phyloP scores from a whole-genome alignment of 2,888 invertebrate genomes.

The Isotomurus palustris region DNA sequence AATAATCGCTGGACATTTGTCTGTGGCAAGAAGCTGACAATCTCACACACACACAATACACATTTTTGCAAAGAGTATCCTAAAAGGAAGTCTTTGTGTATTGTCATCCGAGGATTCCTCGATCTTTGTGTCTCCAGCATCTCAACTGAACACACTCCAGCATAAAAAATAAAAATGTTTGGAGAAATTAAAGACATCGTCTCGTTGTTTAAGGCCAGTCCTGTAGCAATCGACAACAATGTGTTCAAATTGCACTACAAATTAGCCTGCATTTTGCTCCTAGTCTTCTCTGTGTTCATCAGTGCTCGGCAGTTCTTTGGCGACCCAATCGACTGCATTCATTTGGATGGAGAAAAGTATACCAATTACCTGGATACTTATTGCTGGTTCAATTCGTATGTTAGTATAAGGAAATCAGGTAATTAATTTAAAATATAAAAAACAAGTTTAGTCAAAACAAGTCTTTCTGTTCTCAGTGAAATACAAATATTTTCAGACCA shows the following conservation, averaged over 20 bases:
- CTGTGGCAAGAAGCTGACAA: too few species aligned
- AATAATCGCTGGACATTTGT: too few species aligned
- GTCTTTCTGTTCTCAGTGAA: not conserved
- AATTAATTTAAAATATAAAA: not conserved
- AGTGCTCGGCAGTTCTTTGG: not conserved
- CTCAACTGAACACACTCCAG: too few species aligned
- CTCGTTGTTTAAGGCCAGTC: too few species aligned
- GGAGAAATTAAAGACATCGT: too few species aligned
- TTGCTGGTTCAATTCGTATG: constrained; percentile 11
- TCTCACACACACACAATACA: too few species aligned
- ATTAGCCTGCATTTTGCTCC: not conserved
- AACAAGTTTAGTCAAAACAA: too few species aligned
- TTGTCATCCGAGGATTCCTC: too few species aligned
- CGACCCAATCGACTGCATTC: not conserved
- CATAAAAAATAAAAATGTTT: too few species aligned
- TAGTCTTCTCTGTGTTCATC: not conserved
- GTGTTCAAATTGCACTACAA: constrained; percentile 5
- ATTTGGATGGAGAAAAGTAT: not conserved
- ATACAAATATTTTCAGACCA: not conserved
- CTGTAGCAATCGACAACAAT: not conserved
- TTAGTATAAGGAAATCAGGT: not conserved
- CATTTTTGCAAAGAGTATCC: too few species aligned
- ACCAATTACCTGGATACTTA: not conserved
- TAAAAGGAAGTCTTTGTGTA: too few species aligned
- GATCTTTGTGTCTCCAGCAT: too few species aligned